A percentile compares a stretch with the other conserved stretches of the same genome.
Evolutionary conservation across 2,797 vertebrate species (phyloP).

Genomic region (Tamandua tetradactyla): DNA sequence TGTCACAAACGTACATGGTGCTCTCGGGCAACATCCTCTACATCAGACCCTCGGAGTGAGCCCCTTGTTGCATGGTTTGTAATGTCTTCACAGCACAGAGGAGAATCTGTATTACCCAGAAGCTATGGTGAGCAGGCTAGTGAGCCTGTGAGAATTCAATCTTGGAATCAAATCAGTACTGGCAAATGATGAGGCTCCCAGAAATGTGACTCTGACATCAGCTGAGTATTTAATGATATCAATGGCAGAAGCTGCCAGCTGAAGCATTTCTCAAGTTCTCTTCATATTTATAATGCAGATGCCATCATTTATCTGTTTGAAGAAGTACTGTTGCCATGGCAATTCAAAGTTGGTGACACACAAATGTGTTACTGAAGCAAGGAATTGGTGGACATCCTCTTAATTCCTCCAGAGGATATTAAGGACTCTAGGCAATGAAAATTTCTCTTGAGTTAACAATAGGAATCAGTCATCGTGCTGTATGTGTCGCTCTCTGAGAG

Average conservation of each 20-base stretch:
- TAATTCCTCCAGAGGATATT: background rate
- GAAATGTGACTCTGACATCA: background rate
- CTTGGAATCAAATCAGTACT: background rate
- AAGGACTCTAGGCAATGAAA: background rate
- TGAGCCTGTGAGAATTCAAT: background rate
- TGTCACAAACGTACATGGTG: background rate
- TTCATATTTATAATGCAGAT: background rate
- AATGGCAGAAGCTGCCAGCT: background rate
- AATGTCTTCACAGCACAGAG: background rate
- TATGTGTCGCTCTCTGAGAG: background rate
- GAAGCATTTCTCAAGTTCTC: background rate
- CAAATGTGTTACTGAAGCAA: slow-evolving; percentile 93
- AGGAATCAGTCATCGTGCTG: background rate
- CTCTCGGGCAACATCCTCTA: background rate
- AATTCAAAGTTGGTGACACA: background rate
- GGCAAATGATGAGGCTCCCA: background rate
- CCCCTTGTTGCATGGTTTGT: background rate
- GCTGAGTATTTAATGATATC: background rate
- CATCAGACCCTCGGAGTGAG: background rate
- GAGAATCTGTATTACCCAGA: slow-evolving; percentile 66
- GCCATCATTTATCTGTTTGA: slow-evolving; percentile 81
- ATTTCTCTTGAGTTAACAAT: background rate
- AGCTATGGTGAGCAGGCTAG: background rate
- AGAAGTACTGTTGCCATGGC: slow-evolving; percentile 84
- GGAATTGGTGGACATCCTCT: slow-evolving; percentile 95